Conservation (phyloP, 2,888 invertebrate species). For the Bellardia pandia region DNA sequence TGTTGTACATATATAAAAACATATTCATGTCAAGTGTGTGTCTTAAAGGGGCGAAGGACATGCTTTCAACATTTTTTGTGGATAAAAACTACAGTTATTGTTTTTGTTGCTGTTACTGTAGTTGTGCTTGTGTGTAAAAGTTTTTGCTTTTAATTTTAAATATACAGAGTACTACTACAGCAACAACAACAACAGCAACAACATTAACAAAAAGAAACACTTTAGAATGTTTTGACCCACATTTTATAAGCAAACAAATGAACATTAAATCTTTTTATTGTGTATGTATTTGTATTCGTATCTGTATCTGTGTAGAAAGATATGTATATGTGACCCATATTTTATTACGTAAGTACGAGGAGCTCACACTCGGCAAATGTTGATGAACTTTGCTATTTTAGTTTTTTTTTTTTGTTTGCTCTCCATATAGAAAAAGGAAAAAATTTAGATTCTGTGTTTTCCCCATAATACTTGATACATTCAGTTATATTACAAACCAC, state of each 20-base stretch:
- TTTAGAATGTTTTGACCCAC: slow-evolving; percentile 72
- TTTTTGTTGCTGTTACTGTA: slow-evolving; percentile 25
- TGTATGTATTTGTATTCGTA: slow-evolving; percentile 9
- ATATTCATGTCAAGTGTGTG: slow-evolving; percentile 72
- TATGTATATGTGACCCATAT: slow-evolving; percentile 53
- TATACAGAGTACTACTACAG: neutral
- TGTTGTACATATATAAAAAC: slow-evolving; percentile 1
- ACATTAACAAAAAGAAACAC: slow-evolving; percentile 44
- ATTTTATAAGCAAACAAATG: slow-evolving; percentile 72
- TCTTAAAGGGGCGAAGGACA: slow-evolving; percentile 73
- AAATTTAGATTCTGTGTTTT: slow-evolving; percentile 34
- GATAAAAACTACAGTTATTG: slow-evolving; percentile 54
- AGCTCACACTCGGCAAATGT: slow-evolving; percentile 51
- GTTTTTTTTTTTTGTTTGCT: neutral
- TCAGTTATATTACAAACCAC: slow-evolving; percentile 20
- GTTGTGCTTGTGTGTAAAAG: slow-evolving; percentile 9
- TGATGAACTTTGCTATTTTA: slow-evolving; percentile 65
- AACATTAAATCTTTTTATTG: slow-evolving; percentile 68
- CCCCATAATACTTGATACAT: slow-evolving; percentile 17
- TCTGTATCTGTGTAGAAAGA: slow-evolving; percentile 3
- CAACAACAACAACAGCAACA: neutral
- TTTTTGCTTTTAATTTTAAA: slow-evolving; percentile 52
- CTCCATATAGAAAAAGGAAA: slow-evolving; percentile 25
- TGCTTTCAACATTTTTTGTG: slow-evolving; percentile 53
- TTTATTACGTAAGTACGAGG: slow-evolving; percentile 28